Base-by-base conservation (phyloP, 92 coral and sea anemone species). In the Paramuricea clavata region DNA sequence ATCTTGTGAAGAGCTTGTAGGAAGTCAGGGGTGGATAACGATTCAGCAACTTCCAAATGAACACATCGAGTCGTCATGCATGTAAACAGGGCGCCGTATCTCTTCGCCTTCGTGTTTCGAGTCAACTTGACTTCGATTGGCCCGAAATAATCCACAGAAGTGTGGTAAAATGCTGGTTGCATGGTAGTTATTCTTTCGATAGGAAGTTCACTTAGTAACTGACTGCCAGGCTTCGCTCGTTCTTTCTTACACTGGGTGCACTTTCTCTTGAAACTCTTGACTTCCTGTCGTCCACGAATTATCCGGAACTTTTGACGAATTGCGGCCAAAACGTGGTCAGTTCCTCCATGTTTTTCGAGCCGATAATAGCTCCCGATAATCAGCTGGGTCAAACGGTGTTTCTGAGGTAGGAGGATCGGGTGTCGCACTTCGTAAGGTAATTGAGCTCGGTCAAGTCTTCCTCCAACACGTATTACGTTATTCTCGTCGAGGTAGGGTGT, bases 301-400 rank as follows among this genome's bases (percentile, higher is more conserved):
- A 76, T 76, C 81, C 81, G 43, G 43, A 76, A 47, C 27, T 76
- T 76, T 31, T 76, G 81, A n/a, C 81, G 62, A 31, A 76, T 76
- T 15, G 81, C 35, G n/a, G 64, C 81, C 26, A 76, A 28, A 17
- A 76, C 81, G 27, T 76, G 81, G 23, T 76, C 81, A 28, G 43
- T 59, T 25, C 81, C 81, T 22, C 72, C 72, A 25, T 78, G 83
- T 1, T 56, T 78, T 32, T 78, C 27, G 57, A 1, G n/a, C 1
- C 54, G 72, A 41, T 78, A 72, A 21, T 78, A 78, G 19, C 54
- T 12, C 5, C 57, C 83, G 8, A 78, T 19, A 21, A 78, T 35
- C 72, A 78, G 56, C 83, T 78, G 72, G n/a, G 50, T 57, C 35
- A 78, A 12, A 12, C 72, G 83, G 21, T 78, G 83, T 33, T 78